Percentiles rank a stretch among this genome's conserved stretches.
Evolutionary conservation across 2,888 invertebrate species (phyloP).

Genomic region (Melikaiella ostensackeni): DNA sequence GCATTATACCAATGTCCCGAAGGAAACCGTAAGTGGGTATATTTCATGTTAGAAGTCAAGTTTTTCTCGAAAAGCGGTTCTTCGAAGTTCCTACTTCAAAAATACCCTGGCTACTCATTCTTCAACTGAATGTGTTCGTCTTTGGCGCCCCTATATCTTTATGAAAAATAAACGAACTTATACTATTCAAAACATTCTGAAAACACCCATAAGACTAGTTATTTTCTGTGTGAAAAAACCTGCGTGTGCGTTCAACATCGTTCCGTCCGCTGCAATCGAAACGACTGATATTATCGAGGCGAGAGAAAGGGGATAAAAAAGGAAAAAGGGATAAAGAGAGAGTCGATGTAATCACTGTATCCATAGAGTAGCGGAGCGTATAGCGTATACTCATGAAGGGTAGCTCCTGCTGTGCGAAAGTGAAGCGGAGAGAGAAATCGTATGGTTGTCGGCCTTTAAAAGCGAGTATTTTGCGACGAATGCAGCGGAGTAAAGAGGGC

Average conservation of each 20-base stretch:
- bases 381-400: constrained; percentile 3
- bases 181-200: too few relatives aligned
- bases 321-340: constrained; percentile 2
- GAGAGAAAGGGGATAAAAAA: constrained; percentile 4
- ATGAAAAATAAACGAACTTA: too few relatives aligned
- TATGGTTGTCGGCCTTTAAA: constrained; percentile 22
- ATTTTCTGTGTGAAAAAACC: not conserved
- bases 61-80: too few relatives aligned
- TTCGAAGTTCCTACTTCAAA: too few relatives aligned
- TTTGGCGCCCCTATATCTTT: too few relatives aligned
- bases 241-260: constrained; percentile 11
- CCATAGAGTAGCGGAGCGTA: constrained; percentile 10
- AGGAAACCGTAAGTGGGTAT: too few relatives aligned
- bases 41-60: too few relatives aligned
- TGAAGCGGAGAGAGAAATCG: constrained; percentile 21
- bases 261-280: constrained; percentile 44
- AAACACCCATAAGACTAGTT: too few relatives aligned
- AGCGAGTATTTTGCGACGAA: constrained; percentile 29
- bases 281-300: constrained; percentile 46
- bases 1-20: too few relatives aligned
- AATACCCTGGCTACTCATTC: too few relatives aligned
- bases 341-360: constrained; percentile 41
- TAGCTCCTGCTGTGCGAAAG: constrained; percentile 16
- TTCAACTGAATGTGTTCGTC: too few relatives aligned
- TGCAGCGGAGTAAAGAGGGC: constrained; percentile 23